Conservation (phyloP, 2,888 invertebrate species). For the Corythucha ciliata region DNA sequence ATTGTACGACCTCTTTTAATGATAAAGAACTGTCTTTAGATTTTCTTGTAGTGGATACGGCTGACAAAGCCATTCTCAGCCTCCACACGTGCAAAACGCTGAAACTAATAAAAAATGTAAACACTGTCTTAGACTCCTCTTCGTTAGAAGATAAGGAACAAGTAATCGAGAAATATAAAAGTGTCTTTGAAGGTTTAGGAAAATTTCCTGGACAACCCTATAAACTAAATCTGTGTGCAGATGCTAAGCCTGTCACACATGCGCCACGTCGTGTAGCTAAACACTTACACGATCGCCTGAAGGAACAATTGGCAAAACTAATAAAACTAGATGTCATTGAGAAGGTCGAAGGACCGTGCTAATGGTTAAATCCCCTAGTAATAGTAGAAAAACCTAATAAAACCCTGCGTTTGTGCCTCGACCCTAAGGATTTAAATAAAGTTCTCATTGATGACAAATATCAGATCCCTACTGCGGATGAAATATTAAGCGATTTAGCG, state of each 20-base stretch:
- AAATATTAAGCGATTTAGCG: constrained; percentile 34
- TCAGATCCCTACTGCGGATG: constrained; percentile 36
- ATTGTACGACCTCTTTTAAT: no score
- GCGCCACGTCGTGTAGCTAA: constrained; percentile 29
- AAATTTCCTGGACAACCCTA: constrained; percentile 18
- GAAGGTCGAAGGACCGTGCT: constrained; percentile 36
- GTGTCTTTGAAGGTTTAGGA: not conserved
- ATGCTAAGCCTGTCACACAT: constrained; percentile 21
- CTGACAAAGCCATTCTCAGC: no score
- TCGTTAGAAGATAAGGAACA: no score
- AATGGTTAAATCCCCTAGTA: constrained; percentile 39
- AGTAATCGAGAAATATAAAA: not conserved
- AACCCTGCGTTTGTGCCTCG: constrained; percentile 38
- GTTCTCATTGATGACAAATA: constrained; percentile 33
- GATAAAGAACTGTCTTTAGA: no score
- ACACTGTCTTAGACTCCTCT: no score
- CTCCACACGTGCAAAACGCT: no score
- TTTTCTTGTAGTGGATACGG: no score
- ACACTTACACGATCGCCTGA: constrained; percentile 28
- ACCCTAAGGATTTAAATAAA: constrained; percentile 37
- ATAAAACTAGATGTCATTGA: constrained; percentile 29
- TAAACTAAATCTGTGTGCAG: constrained; percentile 32
- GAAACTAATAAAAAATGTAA: no score
- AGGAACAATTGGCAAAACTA: constrained; percentile 30
- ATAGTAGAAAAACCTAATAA: constrained; percentile 37